Base-by-base conservation (phyloP, 2,797 vertebrate genomes). In the Amblyopsis hoosieri region DNA sequence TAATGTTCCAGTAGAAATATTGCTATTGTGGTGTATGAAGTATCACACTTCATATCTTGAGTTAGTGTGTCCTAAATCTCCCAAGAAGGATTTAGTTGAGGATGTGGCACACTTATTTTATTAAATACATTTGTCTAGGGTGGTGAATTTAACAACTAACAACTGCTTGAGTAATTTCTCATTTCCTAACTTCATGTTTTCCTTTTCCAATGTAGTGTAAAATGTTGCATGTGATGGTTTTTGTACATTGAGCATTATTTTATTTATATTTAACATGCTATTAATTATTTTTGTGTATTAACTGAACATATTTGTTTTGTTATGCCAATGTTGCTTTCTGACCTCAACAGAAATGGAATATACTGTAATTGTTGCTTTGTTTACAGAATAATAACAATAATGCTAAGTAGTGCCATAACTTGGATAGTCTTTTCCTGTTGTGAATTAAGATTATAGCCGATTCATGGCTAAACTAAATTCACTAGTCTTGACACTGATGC, bases 61-160 rank as follows among this genome's bases (percentile, higher is more conserved):
- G 37, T 9, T 9, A 6, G 3, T 42, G 37, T 42, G 37, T 42
- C 37, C 37, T 42, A 10, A 42, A 42, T 42, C 37, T 42, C 37
- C 37, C 37, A 9, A 42, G 37, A 42, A 42, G 37, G 37, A 42
- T 42, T 42, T 10, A 42, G 37, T 42, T 42, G 37, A 14, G 50
- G n/a, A 17, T 52, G 50, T 19, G 15, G 9, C 46, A 33, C 11
- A 54, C 53, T n/a, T 15, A 19, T 45, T 5, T 42, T 1, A 31
- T 7, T 7, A 75, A 59, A 45, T 53, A 49, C 17, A 1, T 5
- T 19, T 52, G 3, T 55, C 54, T 42, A 64, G 49, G 67, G 76
- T 79, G 80, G 61, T 64, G 66, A 64, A 70, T 51, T 66, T 73
- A 57, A 52, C 69, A 71, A 66, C 69, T 42, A 63, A 50, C 49